Percentiles rank a stretch among this genome's conserved stretches.
Conservation (phyloP, 2,888 invertebrate genomes). For the Microdon myrmicae region DNA sequence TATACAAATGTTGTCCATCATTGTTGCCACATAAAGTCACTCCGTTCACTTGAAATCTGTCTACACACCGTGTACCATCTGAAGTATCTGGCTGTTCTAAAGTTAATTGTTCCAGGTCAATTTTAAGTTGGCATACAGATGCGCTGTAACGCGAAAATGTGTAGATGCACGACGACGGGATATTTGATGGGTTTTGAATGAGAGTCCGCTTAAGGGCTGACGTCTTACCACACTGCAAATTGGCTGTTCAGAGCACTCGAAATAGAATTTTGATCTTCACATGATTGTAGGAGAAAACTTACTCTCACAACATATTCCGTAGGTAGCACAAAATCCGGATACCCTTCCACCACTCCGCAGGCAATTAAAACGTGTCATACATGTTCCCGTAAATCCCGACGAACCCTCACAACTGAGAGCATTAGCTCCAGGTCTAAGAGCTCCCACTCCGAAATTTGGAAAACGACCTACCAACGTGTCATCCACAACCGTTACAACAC, state of each 20-base stretch:
- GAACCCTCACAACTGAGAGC: constrained; percentile 59
- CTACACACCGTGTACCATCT: constrained; percentile 55
- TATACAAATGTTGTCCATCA: constrained; percentile 70
- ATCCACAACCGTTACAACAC: neutral
- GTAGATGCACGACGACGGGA: constrained; percentile 57
- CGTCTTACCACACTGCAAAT: constrained; percentile 59
- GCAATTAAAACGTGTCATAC: constrained; percentile 63
- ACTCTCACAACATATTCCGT: constrained; percentile 66
- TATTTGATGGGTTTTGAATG: constrained; percentile 58
- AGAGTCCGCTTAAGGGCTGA: constrained; percentile 62
- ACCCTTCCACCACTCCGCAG: constrained; percentile 60
- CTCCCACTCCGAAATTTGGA: too few species aligned
- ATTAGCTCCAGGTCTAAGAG: too few species aligned
- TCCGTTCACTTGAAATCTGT: constrained; percentile 58
- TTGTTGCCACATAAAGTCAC: constrained; percentile 72
- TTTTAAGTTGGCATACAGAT: constrained; percentile 63
- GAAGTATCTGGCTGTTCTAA: constrained; percentile 56
- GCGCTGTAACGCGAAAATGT: constrained; percentile 60
- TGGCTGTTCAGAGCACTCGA: constrained; percentile 54
- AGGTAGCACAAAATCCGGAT: constrained; percentile 63
- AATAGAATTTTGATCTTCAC: neutral
- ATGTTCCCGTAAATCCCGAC: constrained; percentile 60
- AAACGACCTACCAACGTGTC: too few species aligned
- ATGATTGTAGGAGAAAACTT: constrained; percentile 32
- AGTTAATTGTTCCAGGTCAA: constrained; percentile 61